Base-by-base conservation (phyloP, 2,888 invertebrate species). In the Slavum lentiscoides region DNA sequence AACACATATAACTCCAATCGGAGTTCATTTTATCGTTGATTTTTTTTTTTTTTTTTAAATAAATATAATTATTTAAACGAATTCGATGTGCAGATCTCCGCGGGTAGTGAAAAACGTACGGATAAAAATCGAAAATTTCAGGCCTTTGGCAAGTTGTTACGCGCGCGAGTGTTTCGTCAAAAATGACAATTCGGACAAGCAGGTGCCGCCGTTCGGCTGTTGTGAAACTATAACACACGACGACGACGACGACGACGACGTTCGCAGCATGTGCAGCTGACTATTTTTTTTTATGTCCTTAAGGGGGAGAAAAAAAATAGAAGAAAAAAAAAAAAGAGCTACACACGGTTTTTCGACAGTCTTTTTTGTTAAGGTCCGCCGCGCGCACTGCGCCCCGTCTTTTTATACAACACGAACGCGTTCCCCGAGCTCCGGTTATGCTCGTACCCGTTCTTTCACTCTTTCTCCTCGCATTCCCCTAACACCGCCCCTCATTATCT, bases 251-350 rank as follows among this genome's bases (percentile, higher is more conserved):
- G n/a, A n/a, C n/a, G n/a, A 43, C 43, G 30, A 43, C 43, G 43
- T 13, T 49, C 49, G 9, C 19, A 68, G 62, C 70, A 64, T 80
- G 70, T 80, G 77, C 77, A 80, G 77, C 77, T 80, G 77, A 80
- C 77, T 64, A 55, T 70, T 7, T 80, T 80, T 55, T 80, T 55
- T 80, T 80, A 80, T 23, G 61, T 11, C 43, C 58, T 30, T 9
- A 9, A 7, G 43, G 7, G 43, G 9, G 43, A 43, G 7, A 2
- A 9, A 43, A 43, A 43, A 43, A 43, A 43, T 43, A 9, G 9
- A 43, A 43, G 7, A 43, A 43, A 6, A 9, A 6, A 19, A 53
- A 69, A 62, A 77, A 69, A 43, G 64, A 77, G 58, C 17, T 64
- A 55, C 62, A 17, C 55, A 72, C 62, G 55, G 39, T 77, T 77